phyloP scores from a whole-genome alignment of 2,888 invertebrate genomes.

The Halictus ligatus region DNA sequence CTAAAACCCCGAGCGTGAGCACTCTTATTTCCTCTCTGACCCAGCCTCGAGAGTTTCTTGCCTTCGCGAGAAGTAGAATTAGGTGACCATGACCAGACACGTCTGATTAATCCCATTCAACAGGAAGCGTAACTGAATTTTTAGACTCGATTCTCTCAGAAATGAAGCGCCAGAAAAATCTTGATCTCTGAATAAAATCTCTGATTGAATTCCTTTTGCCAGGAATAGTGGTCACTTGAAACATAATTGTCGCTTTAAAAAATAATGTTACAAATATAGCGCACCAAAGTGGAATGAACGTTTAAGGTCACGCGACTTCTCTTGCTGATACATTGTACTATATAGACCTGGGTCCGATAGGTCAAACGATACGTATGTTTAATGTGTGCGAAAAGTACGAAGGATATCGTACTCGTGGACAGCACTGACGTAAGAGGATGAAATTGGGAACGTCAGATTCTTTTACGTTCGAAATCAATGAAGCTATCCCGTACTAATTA shows the following conservation, averaged over 20 bases:
- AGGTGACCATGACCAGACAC: too few species aligned
- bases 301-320: not conserved
- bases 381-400: not conserved
- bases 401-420: not conserved
- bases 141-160: too few species aligned
- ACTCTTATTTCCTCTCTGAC: too few species aligned
- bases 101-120: too few species aligned
- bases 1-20: too few species aligned
- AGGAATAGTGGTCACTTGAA: not conserved
- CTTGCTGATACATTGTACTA: not conserved
- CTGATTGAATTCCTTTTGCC: not conserved
- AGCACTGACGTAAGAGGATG: slow-evolving; percentile 1
- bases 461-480: not conserved
- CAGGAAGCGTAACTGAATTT: too few species aligned
- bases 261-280: not conserved
- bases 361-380: not conserved
- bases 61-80: too few species aligned
- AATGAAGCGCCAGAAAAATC: too few species aligned
- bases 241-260: not conserved
- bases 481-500: not conserved
- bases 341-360: not conserved
- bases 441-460: not conserved
- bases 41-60: too few species aligned
- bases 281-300: not conserved
- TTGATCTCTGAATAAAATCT: too few species aligned